Evolutionary conservation across 2,797 vertebrate species (phyloP).

Genomic region (Stomatorhinus walkeri): DNA sequence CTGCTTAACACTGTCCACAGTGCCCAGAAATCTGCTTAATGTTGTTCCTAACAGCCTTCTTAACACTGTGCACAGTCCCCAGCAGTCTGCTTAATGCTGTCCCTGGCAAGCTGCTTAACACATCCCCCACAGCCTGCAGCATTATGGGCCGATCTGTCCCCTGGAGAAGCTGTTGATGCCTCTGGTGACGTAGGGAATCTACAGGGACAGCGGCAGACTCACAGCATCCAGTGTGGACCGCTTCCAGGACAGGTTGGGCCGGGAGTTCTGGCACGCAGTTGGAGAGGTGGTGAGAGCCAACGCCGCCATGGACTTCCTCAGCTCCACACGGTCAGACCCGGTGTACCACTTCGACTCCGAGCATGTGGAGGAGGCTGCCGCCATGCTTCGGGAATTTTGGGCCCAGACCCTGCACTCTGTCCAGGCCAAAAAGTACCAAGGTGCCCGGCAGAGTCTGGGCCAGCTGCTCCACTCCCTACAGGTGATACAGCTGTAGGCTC

Average conservation of each 20-base stretch:
- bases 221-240: background rate
- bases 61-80: background rate
- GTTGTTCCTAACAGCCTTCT: too few species aligned
- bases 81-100: background rate
- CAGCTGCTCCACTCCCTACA: constrained; percentile 72
- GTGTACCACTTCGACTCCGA: constrained; percentile 79
- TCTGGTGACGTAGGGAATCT: background rate
- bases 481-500: constrained; percentile 45
- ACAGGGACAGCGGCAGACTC: background rate
- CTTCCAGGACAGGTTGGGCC: constrained; percentile 49
- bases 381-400: constrained; percentile 55
- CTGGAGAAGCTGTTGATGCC: background rate
- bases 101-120: too few species aligned
- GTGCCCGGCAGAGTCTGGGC: constrained; percentile 64
- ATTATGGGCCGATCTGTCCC: background rate
- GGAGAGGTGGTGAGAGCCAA: constrained; percentile 71
- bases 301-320: constrained; percentile 70
- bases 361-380: constrained; percentile 48
- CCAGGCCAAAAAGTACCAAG: constrained; percentile 57
- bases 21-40: background rate
- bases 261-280: constrained; percentile 67
- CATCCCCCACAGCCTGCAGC: background rate
- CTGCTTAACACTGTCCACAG: background rate
- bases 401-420: constrained; percentile 55
- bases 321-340: constrained; percentile 61